These are phyloP conservation scores for Vulpes ferrilata DNA, from an alignment of 2,113 vertebrate genomes.

Conservation along the genomic window DNA sequence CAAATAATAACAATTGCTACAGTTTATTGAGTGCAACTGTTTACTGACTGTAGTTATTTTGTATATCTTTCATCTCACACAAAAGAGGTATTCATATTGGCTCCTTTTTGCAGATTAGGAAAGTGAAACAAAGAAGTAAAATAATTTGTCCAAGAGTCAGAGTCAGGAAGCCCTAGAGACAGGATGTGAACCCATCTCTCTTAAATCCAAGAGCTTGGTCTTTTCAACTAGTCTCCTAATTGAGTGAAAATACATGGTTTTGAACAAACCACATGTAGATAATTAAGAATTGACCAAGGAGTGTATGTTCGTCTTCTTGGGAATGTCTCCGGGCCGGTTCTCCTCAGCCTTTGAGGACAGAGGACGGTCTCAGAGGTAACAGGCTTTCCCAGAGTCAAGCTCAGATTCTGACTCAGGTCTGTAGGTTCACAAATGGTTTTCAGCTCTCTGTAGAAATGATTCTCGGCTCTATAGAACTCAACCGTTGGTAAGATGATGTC, in stretches of 20 bases:
- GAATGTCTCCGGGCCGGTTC: background rate
- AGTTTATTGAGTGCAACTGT: background rate
- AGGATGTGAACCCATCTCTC: background rate
- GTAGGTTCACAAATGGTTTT: background rate
- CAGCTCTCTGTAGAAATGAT: background rate
- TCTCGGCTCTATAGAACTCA: background rate
- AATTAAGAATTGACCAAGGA: background rate
- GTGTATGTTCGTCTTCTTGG: background rate
- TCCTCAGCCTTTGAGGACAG: background rate
- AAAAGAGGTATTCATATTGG: background rate
- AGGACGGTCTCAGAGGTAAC: background rate
- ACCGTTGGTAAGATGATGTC: background rate
- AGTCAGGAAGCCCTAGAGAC: background rate
- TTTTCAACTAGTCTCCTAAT: background rate
- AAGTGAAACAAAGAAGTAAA: slow-evolving; percentile 20
- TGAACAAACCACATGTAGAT: background rate
- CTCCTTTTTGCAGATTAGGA: background rate
- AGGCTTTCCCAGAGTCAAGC: background rate
- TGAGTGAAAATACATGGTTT: background rate
- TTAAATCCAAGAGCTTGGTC: background rate
- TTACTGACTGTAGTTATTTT: background rate
- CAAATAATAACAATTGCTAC: slow-evolving; percentile 7
- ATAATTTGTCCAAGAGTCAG: background rate
- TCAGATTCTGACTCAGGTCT: slow-evolving; percentile 18
- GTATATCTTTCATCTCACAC: background rate